A percentile compares a stretch with the other conserved stretches of the same genome.
These are phyloP conservation scores for Mastacembelus armatus DNA, from an alignment of 2,797 vertebrate species.

Conservation along the genomic window DNA sequence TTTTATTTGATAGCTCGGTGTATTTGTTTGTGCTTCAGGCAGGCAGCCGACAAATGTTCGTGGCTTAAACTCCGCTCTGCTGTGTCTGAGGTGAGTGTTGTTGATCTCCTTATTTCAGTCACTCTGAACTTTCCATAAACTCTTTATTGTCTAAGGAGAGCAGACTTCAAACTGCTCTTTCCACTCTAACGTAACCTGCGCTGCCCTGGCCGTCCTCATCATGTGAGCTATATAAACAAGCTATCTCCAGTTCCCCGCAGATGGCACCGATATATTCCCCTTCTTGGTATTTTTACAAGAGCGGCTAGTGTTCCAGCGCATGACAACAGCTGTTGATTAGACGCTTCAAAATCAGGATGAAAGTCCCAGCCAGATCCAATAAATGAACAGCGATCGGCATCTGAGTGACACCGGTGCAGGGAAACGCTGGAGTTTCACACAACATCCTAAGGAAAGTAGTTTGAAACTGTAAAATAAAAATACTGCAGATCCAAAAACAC, in stretches of 20 bases:
- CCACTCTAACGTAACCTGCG: constrained; percentile 1
- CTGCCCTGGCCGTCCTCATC: constrained; percentile 11
- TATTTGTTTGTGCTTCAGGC: background rate
- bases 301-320: constrained; percentile 51
- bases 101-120: constrained; percentile 13
- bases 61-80: too few relatives aligned
- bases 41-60: background rate
- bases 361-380: constrained; percentile 36
- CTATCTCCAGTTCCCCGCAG: constrained; percentile 44
- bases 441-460: background rate
- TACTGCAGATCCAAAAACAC: too few relatives aligned
- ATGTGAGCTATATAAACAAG: constrained; percentile 32
- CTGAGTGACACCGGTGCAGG: constrained; percentile 19
- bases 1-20: too few relatives aligned
- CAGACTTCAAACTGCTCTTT: background rate
- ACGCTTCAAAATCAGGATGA: constrained; percentile 23
- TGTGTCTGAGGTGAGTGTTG: constrained; percentile 5
- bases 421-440: background rate
- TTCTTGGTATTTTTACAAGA: constrained; percentile 51
- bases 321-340: constrained; percentile 63
- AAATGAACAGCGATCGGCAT: constrained; percentile 44
- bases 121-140: background rate
- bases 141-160: constrained; percentile 11
- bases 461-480: too few relatives aligned
- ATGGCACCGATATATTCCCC: constrained; percentile 53